phyloP scores from a whole-genome alignment of 2,797 vertebrate species.

The Mionectes olivaceus region DNA sequence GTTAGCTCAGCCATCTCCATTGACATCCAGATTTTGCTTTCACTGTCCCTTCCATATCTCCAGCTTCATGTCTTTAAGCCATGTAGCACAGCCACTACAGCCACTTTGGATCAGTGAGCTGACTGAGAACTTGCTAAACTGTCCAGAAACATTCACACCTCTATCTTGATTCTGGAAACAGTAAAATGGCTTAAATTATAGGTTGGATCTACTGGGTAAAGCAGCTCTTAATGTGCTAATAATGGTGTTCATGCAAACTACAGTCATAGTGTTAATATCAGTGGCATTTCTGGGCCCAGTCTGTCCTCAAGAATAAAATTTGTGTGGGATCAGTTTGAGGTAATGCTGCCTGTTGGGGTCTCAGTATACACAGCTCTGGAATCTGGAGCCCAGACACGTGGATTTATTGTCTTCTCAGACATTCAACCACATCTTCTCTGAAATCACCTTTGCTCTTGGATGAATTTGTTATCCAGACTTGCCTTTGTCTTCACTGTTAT shows the following conservation, averaged over 20 bases:
- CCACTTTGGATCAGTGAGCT: neutral
- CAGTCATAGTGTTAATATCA: neutral
- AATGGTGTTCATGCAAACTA: neutral
- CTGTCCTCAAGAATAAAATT: neutral
- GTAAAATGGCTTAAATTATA: neutral
- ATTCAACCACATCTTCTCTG: fast-evolving
- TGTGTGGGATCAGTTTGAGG: neutral
- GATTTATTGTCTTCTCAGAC: neutral
- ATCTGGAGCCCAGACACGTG: neutral
- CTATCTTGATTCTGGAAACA: neutral
- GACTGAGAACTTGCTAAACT: neutral
- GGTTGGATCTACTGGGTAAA: neutral
- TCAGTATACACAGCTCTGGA: neutral
- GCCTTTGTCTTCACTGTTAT: neutral
- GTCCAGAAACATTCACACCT: neutral
- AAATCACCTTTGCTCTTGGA: neutral
- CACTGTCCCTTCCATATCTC: neutral
- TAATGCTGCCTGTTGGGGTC: neutral
- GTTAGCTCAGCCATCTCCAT: neutral
- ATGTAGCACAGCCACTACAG: neutral
- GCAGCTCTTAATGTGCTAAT: neutral
- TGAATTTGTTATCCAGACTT: neutral
- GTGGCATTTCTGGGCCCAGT: neutral
- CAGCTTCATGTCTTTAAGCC: neutral
- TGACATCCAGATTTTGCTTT: neutral